Conservation (phyloP, 53 echinoderm and acorn worm genomes). For the Paracentrotus lividus region DNA sequence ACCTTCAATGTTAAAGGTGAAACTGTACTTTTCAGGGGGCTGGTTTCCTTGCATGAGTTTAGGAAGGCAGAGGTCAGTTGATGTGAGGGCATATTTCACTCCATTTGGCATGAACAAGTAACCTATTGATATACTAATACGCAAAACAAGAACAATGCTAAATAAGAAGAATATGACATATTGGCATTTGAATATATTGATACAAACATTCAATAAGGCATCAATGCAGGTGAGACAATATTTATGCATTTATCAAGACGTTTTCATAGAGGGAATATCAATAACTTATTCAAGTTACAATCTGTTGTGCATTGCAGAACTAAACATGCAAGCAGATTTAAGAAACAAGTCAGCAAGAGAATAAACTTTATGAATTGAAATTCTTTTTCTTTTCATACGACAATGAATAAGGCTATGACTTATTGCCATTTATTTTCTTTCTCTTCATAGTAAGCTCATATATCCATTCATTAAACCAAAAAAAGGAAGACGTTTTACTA, state of each 20-base stretch:
- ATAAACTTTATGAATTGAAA: no score
- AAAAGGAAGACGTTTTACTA: no score
- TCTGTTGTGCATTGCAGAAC: background rate
- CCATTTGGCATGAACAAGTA: slow-evolving; percentile 80
- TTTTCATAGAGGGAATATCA: background rate
- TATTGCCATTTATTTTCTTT: no score
- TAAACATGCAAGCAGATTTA: background rate
- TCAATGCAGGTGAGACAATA: background rate
- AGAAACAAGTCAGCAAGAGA: background rate
- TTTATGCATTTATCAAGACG: background rate
- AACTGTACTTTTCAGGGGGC: slow-evolving; percentile 72
- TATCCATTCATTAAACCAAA: no score
- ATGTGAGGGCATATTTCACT: slow-evolving; percentile 55
- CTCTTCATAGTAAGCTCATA: no score
- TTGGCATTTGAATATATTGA: background rate
- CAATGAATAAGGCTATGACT: no score
- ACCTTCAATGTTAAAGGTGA: slow-evolving; percentile 77
- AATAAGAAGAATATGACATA: background rate
- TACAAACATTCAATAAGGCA: background rate
- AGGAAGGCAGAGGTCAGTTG: slow-evolving; percentile 65
- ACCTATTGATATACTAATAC: slow-evolving; percentile 65
- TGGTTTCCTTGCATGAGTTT: slow-evolving; percentile 58
- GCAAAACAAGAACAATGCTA: background rate
- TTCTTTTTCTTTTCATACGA: no score
- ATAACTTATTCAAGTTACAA: background rate